These are phyloP conservation scores for Cecidostiba fungosa DNA, from an alignment of 2,888 invertebrate species.

Conservation along the genomic window DNA sequence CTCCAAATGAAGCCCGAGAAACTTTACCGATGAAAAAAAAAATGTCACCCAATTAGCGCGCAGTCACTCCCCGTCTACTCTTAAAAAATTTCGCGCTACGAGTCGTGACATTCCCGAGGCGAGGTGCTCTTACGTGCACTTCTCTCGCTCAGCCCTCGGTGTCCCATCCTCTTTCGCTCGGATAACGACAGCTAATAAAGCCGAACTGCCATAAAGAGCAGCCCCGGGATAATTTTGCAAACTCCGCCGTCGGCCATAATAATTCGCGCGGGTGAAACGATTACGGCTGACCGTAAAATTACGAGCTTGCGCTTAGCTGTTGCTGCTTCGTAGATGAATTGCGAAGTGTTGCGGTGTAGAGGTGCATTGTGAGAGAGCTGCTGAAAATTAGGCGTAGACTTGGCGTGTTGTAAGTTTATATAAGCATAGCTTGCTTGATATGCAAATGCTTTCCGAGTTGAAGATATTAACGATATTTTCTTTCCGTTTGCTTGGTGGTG, in stretches of 20 bases:
- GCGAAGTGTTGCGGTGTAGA: constrained; percentile 15
- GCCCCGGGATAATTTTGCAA: constrained; percentile 60
- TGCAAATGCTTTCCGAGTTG: neutral
- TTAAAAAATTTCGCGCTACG: constrained; percentile 19
- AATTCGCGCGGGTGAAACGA: constrained; percentile 46
- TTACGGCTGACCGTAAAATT: constrained; percentile 61
- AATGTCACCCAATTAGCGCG: constrained; percentile 17
- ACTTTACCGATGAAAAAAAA: constrained; percentile 15
- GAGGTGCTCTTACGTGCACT: constrained; percentile 10
- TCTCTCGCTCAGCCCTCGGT: neutral
- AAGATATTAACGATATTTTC: neutral
- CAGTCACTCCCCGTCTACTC: neutral
- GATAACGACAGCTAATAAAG: constrained; percentile 62
- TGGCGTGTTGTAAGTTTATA: neutral
- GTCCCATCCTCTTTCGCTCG: neutral
- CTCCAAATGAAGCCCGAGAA: neutral
- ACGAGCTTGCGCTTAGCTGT: constrained; percentile 34
- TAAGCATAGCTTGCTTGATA: neutral
- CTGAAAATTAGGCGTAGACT: constrained; percentile 10
- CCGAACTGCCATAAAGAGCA: constrained; percentile 58
- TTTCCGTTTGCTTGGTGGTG: too few species aligned
- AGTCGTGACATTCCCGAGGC: constrained; percentile 27
- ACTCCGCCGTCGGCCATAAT: constrained; percentile 48
- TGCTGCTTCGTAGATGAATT: constrained; percentile 38
- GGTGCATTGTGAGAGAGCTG: neutral